Conservation (phyloP, 2,888 invertebrate genomes). For the Drosophila fungiperda region DNA sequence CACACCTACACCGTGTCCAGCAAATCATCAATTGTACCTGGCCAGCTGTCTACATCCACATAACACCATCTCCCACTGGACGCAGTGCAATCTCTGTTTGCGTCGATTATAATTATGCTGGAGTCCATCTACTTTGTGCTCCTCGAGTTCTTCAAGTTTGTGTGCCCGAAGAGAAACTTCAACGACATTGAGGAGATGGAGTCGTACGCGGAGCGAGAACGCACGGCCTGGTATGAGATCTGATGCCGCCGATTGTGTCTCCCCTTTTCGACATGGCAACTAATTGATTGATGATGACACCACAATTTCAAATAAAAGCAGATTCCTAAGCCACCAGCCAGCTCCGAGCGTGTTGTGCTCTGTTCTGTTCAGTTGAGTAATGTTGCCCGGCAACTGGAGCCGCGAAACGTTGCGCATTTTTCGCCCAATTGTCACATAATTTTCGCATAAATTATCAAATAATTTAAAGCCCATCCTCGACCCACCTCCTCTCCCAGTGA, state of each 20-base stretch:
- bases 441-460: constrained; percentile 79
- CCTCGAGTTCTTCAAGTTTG: constrained; percentile 53
- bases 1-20: constrained; percentile 34
- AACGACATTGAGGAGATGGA: constrained; percentile 57
- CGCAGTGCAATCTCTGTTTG: constrained; percentile 16
- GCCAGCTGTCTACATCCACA: constrained; percentile 28
- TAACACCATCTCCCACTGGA: constrained; percentile 20
- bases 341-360: background rate
- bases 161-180: constrained; percentile 55
- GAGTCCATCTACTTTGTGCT: constrained; percentile 52
- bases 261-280: constrained; percentile 21
- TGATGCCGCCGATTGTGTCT: constrained; percentile 14
- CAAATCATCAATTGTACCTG: constrained; percentile 49
- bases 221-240: constrained; percentile 46
- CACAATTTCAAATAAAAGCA: constrained; percentile 49
- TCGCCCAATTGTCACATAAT: constrained; percentile 79
- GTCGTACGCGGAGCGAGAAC: background rate
- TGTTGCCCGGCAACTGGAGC: constrained; percentile 40
- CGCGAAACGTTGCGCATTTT: constrained; percentile 25
- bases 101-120: constrained; percentile 50
- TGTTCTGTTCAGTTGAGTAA: background rate
- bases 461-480: constrained; percentile 71
- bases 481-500: too few species aligned
- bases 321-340: constrained; percentile 12
- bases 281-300: constrained; percentile 69